Conservation (phyloP, 2,797 vertebrate genomes). For the Halcyon chelicuti region DNA sequence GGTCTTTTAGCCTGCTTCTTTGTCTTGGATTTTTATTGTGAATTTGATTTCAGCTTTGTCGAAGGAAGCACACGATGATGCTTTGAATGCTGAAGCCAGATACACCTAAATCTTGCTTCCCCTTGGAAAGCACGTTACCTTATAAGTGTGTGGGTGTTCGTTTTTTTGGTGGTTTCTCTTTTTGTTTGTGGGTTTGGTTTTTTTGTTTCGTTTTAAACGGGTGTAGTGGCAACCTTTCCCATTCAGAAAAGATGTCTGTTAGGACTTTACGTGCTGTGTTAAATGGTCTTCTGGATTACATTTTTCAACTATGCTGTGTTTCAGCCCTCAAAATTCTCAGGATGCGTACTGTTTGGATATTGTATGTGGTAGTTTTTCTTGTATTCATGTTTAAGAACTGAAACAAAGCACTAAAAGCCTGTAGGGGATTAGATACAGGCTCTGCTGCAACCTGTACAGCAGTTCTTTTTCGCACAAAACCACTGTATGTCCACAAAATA, state of each 20-base stretch:
- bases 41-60: neutral
- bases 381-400: neutral
- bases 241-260: neutral
- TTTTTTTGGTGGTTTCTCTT: no score
- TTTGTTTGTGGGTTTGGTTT: no score
- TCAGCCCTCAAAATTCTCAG: neutral
- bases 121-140: neutral
- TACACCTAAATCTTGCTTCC: neutral
- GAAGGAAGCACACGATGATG: neutral
- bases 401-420: neutral
- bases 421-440: neutral
- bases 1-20: neutral
- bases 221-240: neutral
- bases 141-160: neutral
- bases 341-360: neutral
- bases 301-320: neutral
- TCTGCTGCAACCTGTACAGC: neutral
- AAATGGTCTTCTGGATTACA: neutral
- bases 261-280: accelerated
- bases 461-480: neutral
- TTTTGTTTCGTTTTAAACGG: no score
- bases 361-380: neutral
- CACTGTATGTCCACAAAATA: neutral
- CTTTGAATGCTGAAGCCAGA: neutral
- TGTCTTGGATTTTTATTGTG: neutral